Evolutionary conservation across 2,113 vertebrate genomes (phyloP), one percentile per base, ranked within the genome.

Genomic region (Crotalus helleri): DNA sequence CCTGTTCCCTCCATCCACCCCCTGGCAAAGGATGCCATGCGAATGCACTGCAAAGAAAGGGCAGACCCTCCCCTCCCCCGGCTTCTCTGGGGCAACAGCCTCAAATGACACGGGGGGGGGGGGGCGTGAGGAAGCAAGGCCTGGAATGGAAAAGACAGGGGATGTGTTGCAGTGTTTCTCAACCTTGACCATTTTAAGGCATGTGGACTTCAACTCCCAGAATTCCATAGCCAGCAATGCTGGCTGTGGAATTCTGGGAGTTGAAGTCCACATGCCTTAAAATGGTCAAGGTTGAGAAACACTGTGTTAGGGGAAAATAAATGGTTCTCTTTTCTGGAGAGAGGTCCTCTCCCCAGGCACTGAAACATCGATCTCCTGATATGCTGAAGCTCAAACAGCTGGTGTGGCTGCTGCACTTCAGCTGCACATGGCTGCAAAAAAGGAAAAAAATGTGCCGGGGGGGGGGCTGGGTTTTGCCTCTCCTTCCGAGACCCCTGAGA

Each of bases 401-500:
- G 29, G 5, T 69, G 2, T 17, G 33, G 64, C n/a, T n/a, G n/a
- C n/a, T n/a, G n/a, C n/a, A n/a, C n/a, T n/a, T n/a, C 69, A 39
- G 29, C 6, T 19, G n/a, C 69, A 21, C 33, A 7, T 81, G 69
- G 33, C 17, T 81, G 74, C 33, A 44, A 81, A 9, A 81, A 21
- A 33, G 6, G 1, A 0, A 3, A 21, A 81, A 29, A 61, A 69
- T 8, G 15, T 81, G 69, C 5, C 3, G 5, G 69, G 33, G 87
- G 15, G 1, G 23, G 4, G 2, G 5, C 12, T 3, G 2, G 9
- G 8, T 54, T n/a, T 57, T 57, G 86, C 64, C 92, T 91, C 92
- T 96, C 94, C 69, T 46, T 95, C 95, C 69, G 23, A 13, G 92
- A 92, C 86, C 13, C 1, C 39, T 39, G 39, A 39, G 39, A 39